Percentiles rank a stretch among this genome's conserved stretches.
phyloP scores from a whole-genome alignment of 2,113 vertebrate genomes.

The Abramis brama region DNA sequence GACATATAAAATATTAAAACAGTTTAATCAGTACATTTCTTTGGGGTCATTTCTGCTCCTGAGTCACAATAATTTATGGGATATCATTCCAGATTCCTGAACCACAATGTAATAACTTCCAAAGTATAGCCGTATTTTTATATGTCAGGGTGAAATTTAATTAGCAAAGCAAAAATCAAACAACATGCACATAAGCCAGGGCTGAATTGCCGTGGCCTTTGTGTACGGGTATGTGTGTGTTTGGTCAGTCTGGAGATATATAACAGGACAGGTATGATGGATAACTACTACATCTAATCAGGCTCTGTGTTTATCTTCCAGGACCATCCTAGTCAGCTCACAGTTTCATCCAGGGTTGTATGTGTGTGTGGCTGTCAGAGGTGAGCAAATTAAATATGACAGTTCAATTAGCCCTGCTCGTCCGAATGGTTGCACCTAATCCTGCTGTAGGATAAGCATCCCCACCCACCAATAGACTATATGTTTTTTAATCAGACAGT shows the following conservation, averaged over 20 bases:
- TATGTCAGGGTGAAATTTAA: conserved; percentile 37
- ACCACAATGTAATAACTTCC: conserved; percentile 29
- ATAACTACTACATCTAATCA: conserved; percentile 54
- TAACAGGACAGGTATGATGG: conserved; percentile 31
- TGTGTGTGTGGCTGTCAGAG: conserved; percentile 25
- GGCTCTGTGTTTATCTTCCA: conserved; percentile 6
- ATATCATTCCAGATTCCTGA: conserved; percentile 35
- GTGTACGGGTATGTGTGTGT: conserved; percentile 31
- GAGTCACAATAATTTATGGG: conserved; percentile 33
- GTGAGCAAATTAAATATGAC: conserved; percentile 62
- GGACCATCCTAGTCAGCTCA: conserved; percentile 37
- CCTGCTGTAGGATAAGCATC: conserved; percentile 43
- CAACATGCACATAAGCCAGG: conserved; percentile 26
- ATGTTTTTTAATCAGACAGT: conserved; percentile 72
- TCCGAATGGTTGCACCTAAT: conserved; percentile 39
- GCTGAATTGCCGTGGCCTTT: conserved; percentile 38
- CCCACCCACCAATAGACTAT: conserved; percentile 67
- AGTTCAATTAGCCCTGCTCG: conserved; percentile 72
- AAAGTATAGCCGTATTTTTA: conserved; percentile 43
- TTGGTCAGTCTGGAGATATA: conserved; percentile 14
- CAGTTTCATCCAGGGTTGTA: conserved; percentile 40
- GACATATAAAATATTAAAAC: neutral
- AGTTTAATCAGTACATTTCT: conserved; percentile 26
- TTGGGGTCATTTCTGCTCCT: neutral
- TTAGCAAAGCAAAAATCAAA: conserved; percentile 40